Conservation (phyloP, 1,140 invertebrate genomes). For the Venustaconcha ellipsiformis region DNA sequence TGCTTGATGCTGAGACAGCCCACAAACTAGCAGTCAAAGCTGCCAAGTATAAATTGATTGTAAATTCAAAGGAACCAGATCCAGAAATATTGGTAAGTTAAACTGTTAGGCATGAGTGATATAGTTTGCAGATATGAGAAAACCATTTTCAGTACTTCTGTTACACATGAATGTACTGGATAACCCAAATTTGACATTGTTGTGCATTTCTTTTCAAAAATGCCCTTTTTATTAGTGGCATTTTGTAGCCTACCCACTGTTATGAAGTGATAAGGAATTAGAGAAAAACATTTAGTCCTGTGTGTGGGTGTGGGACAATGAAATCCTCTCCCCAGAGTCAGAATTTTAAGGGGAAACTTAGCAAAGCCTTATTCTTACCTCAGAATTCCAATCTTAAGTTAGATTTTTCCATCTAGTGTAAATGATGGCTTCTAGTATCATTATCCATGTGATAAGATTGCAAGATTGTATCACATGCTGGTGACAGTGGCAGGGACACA, state of each 20-base stretch:
- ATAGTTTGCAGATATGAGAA: background rate
- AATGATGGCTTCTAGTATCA: too few species aligned
- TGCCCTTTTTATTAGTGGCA: background rate
- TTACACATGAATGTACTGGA: background rate
- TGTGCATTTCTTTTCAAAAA: background rate
- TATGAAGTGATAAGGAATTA: background rate
- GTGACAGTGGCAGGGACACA: too few species aligned
- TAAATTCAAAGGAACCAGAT: slow-evolving; percentile 59
- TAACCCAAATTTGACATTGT: background rate
- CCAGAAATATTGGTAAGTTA: slow-evolving; percentile 55
- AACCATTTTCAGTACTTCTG: background rate
- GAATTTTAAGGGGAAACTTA: too few species aligned
- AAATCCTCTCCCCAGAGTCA: too few species aligned
- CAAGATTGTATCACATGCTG: too few species aligned
- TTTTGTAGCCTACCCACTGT: background rate
- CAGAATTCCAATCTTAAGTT: too few species aligned
- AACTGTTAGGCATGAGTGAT: background rate
- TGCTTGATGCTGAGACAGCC: slow-evolving; percentile 81
- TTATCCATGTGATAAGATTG: too few species aligned
- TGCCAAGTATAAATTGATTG: slow-evolving; percentile 82
- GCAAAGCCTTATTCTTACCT: too few species aligned
- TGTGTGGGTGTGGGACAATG: too few species aligned
- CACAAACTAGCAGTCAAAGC: slow-evolving; percentile 82
- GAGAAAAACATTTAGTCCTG: background rate
- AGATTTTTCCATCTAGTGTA: too few species aligned